Percentiles rank a stretch among this genome's conserved stretches.
Evolutionary conservation across 2,113 vertebrate species (phyloP).

Genomic region (Phrynocephalus versicolor): DNA sequence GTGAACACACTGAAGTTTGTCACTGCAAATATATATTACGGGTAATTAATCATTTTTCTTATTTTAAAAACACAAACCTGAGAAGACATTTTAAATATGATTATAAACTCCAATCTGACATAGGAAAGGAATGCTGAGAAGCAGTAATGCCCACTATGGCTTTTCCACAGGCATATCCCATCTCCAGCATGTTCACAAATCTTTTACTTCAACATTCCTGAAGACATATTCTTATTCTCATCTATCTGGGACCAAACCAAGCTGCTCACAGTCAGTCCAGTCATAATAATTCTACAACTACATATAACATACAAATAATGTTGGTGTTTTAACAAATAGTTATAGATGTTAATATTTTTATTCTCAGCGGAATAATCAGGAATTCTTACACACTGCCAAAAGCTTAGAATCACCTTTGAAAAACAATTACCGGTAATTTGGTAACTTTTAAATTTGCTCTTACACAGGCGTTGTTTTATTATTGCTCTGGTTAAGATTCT

Average conservation of each 20-base stretch:
- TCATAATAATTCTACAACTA: not conserved
- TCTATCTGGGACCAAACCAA: constrained; percentile 47
- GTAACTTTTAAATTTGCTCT: not conserved
- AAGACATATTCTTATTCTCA: constrained; percentile 71
- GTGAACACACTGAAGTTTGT: constrained; percentile 80
- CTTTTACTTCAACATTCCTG: constrained; percentile 64
- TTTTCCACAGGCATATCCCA: constrained; percentile 66
- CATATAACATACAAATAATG: not conserved
- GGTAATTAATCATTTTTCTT: constrained; percentile 74
- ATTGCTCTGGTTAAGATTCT: not conserved
- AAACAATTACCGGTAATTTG: not conserved
- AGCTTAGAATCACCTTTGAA: not conserved
- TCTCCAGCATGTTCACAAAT: constrained; percentile 65
- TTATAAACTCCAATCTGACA: constrained; percentile 72
- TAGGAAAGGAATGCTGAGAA: constrained; percentile 64
- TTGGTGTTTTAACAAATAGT: not conserved
- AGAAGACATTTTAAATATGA: constrained; percentile 54
- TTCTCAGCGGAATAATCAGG: not conserved
- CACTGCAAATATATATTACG: constrained; percentile 81
- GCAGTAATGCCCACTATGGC: constrained; percentile 70
- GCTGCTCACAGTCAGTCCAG: not conserved
- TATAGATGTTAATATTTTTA: not conserved
- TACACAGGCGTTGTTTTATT: not conserved
- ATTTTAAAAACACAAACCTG: constrained; percentile 76
- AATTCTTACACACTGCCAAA: not conserved